These are phyloP conservation scores for Carcharodon carcharias DNA, from an alignment of 2,797 vertebrate genomes.

Conservation along the genomic window DNA sequence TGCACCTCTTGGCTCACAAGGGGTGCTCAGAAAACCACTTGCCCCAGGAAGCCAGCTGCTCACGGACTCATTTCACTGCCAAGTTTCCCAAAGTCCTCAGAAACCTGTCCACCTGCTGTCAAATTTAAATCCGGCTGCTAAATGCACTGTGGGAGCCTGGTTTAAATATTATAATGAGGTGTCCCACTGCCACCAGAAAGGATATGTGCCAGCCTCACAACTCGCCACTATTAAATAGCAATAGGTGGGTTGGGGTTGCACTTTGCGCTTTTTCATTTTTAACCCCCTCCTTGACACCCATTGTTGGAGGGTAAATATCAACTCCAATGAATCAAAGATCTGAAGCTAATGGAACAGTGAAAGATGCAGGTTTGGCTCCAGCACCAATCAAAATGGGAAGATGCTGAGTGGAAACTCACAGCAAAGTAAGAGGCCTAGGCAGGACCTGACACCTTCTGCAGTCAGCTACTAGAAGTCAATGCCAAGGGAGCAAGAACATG, in stretches of 20 bases:
- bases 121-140: background rate
- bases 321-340: background rate
- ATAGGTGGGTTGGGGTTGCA: background rate
- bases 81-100: background rate
- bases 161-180: too few relatives aligned
- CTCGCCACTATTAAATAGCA: background rate
- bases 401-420: background rate
- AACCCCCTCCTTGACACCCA: background rate
- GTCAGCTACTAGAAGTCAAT: background rate
- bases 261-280: background rate
- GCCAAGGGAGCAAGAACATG: background rate
- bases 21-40: background rate
- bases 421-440: background rate
- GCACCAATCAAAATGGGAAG: background rate
- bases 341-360: background rate
- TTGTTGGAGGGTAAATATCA: background rate
- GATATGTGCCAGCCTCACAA: background rate
- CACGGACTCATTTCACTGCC: background rate
- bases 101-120: background rate
- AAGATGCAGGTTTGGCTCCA: background rate
- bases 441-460: background rate
- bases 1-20: background rate
- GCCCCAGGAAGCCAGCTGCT: background rate
- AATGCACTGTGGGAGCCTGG: background rate
- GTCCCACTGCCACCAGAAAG: too few relatives aligned